Conservation (phyloP, 2,113 vertebrate genomes). For the Nycticorax nycticorax region DNA sequence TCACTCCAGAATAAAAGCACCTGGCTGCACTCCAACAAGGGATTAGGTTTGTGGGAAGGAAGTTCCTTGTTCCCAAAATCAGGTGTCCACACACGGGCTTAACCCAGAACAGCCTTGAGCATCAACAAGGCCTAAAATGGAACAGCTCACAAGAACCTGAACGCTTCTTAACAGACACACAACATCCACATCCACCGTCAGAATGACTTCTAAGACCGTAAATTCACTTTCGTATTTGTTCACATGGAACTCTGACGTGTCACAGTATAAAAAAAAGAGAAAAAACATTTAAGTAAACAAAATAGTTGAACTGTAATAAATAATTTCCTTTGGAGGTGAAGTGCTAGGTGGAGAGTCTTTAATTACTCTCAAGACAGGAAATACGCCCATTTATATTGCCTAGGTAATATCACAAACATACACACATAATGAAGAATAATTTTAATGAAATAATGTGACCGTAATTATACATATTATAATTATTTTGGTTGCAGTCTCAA, state of each 20-base stretch:
- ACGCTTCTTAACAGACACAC: not conserved
- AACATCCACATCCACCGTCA: not conserved
- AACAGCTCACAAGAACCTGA: not conserved
- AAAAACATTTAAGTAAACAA: not conserved
- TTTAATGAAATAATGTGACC: not conserved
- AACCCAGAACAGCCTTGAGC: not conserved
- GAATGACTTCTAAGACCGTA: not conserved
- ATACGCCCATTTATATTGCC: not conserved
- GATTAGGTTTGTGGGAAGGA: not conserved
- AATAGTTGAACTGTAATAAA: not conserved
- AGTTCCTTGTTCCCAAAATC: not conserved
- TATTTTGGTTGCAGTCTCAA: not conserved
- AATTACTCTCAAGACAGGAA: not conserved
- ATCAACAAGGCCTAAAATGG: not conserved
- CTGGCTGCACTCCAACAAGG: not conserved
- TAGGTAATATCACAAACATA: not conserved
- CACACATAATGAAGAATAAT: not conserved
- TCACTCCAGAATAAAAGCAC: not conserved
- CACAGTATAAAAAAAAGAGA: not conserved
- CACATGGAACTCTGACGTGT: not conserved
- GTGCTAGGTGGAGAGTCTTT: not conserved
- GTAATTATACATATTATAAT: not conserved
- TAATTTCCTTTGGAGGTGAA: not conserved
- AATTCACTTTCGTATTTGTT: not conserved
- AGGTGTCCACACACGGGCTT: not conserved